Evolutionary conservation across 2,888 invertebrate genomes (phyloP), one percentile per base, ranked within the genome.

Genomic region (Phalera bucephala): DNA sequence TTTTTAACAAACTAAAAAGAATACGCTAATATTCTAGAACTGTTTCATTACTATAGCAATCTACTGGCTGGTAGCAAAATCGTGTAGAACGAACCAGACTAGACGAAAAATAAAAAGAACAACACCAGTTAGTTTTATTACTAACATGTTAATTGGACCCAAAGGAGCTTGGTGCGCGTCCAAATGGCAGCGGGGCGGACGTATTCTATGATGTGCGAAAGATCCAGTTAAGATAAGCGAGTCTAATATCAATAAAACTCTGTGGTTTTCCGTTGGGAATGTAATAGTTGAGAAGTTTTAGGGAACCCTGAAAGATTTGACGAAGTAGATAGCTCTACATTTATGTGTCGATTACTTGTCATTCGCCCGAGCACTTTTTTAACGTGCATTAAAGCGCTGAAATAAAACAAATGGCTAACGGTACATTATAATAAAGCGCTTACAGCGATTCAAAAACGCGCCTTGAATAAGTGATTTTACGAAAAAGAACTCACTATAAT

Each of bases 101-200:
- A n/a, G n/a, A n/a, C n/a, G n/a, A n/a, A n/a, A n/a, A n/a, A n/a
- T n/a, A 51, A 33, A 40, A 50, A 44, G 45, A 42, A 27, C 36
- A 38, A 36, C 38, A 40, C 44, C 62, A 59, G 60, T 75, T 73
- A 64, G 65, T 78, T 81, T 78, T 75, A 80, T 71, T 80, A 76
- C 72, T 69, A 74, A 70, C 77, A 77, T 82, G 80, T 79, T 83
- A 83, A 85, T 82, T 83, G 79, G 70, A 64, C 66, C 64, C 69
- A 69, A 72, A 76, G 72, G 77, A 74, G 51, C 64, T 81, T 85
- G 86, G 86, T 76, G 53, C 61, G 44, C 52, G 31, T 75, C 86
- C 86, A 86, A 87, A 83, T 82, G 74, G 77, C 49, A 43, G 60
- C 41, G 44, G 28, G 34, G 40, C 44, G 41, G 49, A 50, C 60